Evolutionary conservation across 1,140 invertebrate genomes (phyloP), one percentile per base, ranked within the genome.

Genomic region (Leptopilina boulardi): DNA sequence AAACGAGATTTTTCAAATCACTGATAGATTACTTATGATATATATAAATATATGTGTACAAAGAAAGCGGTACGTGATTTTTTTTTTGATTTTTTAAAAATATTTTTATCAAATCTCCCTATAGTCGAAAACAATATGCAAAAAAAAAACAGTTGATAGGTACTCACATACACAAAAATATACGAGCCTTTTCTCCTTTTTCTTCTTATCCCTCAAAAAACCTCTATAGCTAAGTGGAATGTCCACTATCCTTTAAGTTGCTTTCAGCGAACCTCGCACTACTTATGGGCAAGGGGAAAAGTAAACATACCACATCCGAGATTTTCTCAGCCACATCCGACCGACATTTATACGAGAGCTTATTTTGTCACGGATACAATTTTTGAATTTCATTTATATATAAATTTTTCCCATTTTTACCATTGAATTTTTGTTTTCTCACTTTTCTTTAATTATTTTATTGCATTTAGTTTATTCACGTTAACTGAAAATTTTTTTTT

Each of bases 231-330:
- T 86, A 85, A 87, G 83, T 85, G 81, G 80, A 86, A 80, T 84
- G 84, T 87, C 85, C 84, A 85, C 84, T 87, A 85, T 84, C 80
- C 75, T 77, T 80, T 74, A 82, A 82, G 73, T 73, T 74, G 73
- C 75, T 74, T 77, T 79, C 77, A 79, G 77, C 70, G 8, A 56
- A 56, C 54, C 19, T 23, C 11, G n/a, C 34, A 66, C 70, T 70
- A 66, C 75, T 75, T n/a, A 54, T 73, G 77, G 76, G 74, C 77
- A 72, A 78, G 72, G 34, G 34, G 5, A 38, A 38, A 66, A 70
- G 80, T 81, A 81, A 81, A 81, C 80, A 81, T 77, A 77, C 75
- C 71, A 76, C 77, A 76, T 70, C 66, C 26, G 74, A 74, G 77
- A 74, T 77, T 51, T 74, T 72, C 56, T 38, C 38, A 42, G 54